A percentile compares a stretch with the other conserved stretches of the same genome.
phyloP scores from a whole-genome alignment of 2,113 vertebrate species.

The Cichladusa arquata region DNA sequence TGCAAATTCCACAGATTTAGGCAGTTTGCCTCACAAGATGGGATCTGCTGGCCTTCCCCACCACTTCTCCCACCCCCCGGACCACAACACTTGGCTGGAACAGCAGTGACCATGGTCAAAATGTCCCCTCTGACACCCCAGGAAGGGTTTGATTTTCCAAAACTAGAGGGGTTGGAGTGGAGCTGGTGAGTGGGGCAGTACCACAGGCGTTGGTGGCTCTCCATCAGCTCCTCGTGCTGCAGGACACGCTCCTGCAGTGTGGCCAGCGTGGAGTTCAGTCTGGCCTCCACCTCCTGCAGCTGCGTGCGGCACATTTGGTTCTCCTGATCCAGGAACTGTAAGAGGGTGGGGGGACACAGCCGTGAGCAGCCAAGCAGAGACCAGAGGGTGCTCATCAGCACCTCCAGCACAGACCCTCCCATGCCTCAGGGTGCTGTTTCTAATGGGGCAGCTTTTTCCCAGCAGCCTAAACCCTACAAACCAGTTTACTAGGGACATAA shows the following conservation, averaged over 20 bases:
- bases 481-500: not conserved
- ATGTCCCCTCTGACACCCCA: not conserved
- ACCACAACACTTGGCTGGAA: not conserved
- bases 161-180: not conserved
- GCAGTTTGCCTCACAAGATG: not conserved
- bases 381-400: fast-evolving
- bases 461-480: not conserved
- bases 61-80: not conserved
- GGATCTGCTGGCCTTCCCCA: not conserved
- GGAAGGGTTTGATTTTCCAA: not conserved
- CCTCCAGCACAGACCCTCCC: not conserved
- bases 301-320: conserved; percentile 80
- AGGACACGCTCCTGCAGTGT: conserved; percentile 77
- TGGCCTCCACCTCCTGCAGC: conserved; percentile 79
- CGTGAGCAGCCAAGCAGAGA: not conserved
- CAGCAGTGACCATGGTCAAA: not conserved
- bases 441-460: not conserved
- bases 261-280: conserved; percentile 73
- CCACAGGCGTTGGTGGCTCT: conserved; percentile 74
- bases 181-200: conserved; percentile 20
- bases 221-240: conserved; percentile 83
- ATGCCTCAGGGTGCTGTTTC: not conserved
- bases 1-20: not conserved
- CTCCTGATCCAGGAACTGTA: conserved; percentile 89
- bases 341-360: not conserved